Evolutionary conservation across 1,140 invertebrate genomes (phyloP), one percentile per base, ranked within the genome.

Genomic region (Vanessa tameamea): DNA sequence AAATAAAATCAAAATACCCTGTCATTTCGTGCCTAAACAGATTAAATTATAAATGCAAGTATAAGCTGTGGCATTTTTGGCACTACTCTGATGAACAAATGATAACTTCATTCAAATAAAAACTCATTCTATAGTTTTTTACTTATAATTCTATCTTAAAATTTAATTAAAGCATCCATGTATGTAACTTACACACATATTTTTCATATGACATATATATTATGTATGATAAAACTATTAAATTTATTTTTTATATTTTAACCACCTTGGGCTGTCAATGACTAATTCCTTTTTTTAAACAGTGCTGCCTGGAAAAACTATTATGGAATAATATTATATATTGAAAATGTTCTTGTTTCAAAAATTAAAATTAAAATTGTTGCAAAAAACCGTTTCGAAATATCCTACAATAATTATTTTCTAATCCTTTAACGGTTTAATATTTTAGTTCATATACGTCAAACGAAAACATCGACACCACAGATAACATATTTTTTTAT

Each of bases 101-200:
- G 76, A 59, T 82, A 57, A 71, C 77, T 74, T 20, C 20, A 59
- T 68, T 69, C 63, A 67, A 76, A 77, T 66, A 48, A 68, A 69
- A 55, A 26, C 64, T 23, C 26, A 59, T 50, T 69, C 53, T 59
- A 37, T 59, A 16, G 55, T 69, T 59, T 59, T 81, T 73, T 80
- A 43, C 85, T 89, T 89, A 89, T 72, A 57, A 82, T 59, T 78
- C 87, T 91, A 89, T 88, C 89, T 91, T 91, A 91, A 69, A 85
- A 82, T 91, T 83, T 90, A 89, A 86, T 91, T 91, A 91, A 91
- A 91, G 89, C 89, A 84, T 88, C 79, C 85, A 83, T 83, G 81
- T 86, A 85, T 87, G 85, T 88, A 83, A 82, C 76, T 81, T 73
- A 85, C 87, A 89, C 82, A 86, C 81, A 80, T 82, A 78, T 16